Percentiles rank a stretch among this genome's conserved stretches.
phyloP scores from a whole-genome alignment of 2,888 invertebrate genomes.

The Papilio gigon region DNA sequence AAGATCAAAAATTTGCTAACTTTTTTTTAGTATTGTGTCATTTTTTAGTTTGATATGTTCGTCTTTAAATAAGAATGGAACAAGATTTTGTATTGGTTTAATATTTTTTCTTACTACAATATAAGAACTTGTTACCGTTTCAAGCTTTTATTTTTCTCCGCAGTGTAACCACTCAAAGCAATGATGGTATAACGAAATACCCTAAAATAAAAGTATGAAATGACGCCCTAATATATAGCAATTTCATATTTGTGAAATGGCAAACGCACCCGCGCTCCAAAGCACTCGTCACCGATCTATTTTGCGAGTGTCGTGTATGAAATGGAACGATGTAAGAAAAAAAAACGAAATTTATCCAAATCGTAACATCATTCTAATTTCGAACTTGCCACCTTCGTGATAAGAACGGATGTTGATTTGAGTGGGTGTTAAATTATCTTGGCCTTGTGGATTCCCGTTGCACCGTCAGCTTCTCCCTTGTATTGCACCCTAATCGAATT shows the following conservation, averaged over 20 bases:
- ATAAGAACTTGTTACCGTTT: background rate
- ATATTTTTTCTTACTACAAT: background rate
- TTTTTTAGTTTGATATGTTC: no score
- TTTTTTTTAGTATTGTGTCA: background rate
- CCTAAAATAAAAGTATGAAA: constrained; percentile 65
- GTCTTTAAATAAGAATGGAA: background rate
- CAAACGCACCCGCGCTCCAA: constrained; percentile 58
- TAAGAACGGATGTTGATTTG: constrained; percentile 43
- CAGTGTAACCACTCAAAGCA: constrained; percentile 45
- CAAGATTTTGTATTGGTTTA: background rate
- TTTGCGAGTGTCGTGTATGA: constrained; percentile 78
- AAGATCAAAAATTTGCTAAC: background rate
- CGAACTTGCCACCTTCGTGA: constrained; percentile 39
- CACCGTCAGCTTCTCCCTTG: constrained; percentile 76
- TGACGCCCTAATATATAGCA: constrained; percentile 70
- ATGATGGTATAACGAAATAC: constrained; percentile 60
- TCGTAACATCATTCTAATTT: constrained; percentile 22
- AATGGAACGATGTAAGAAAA: constrained; percentile 67
- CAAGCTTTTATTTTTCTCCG: constrained; percentile 14
- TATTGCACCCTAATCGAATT: constrained; percentile 81
- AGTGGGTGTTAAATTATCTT: constrained; percentile 47
- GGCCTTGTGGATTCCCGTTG: constrained; percentile 57
- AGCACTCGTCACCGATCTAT: constrained; percentile 78
- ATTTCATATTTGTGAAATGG: constrained; percentile 80
- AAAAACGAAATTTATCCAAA: constrained; percentile 14